Evolutionary conservation across 2,113 vertebrate genomes (phyloP), one percentile per base, ranked within the genome.

Genomic region (Procavia capensis): DNA sequence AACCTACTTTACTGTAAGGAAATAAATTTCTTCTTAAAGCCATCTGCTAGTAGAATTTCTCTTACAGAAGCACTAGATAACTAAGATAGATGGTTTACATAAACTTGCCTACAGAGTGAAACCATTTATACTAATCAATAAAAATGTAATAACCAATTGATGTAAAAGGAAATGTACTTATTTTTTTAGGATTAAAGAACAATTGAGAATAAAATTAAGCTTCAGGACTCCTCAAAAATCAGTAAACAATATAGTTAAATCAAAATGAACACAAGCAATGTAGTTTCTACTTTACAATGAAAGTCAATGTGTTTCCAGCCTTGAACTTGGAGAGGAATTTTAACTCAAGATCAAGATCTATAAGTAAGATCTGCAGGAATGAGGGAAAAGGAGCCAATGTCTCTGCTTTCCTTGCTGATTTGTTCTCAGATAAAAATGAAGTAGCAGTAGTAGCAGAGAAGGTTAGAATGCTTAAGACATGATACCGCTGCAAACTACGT

Each of bases 101-200:
- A 4, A 61, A 85, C 57, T 43, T 0, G 11, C 3, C 83, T 95
- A 59, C 29, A 87, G 20, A 79, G 34, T 59, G 72, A 89, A 84
- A 90, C 45, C 45, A 24, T 43, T 43, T 72, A 61, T 43, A 72
- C 66, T 83, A 41, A 50, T 20, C 14, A 81, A 16, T 64, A 1
- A 70, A 79, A 92, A 27, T 66, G n/a, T 22, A 79, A 57, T 29
- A 90, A 78, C 59, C 25, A 39, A 39, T 29, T 78, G 82, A 89
- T 16, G 81, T 75, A 0, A 80, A 91, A 66, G 31, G 0, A 89
- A 81, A 92, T 43, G 2, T 54, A 54, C 50, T 13, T 54, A 50
- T 63, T 9, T 85, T 61, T 24, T 43, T 14, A 13, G 24, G 31
- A 88, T 3, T 34, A 88, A 66, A 39, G n/a, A 94, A 63, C 19